Evolutionary conservation across 1,140 invertebrate species (phyloP), one percentile per base, ranked within the genome.

Genomic region (Drosophila tani): DNA sequence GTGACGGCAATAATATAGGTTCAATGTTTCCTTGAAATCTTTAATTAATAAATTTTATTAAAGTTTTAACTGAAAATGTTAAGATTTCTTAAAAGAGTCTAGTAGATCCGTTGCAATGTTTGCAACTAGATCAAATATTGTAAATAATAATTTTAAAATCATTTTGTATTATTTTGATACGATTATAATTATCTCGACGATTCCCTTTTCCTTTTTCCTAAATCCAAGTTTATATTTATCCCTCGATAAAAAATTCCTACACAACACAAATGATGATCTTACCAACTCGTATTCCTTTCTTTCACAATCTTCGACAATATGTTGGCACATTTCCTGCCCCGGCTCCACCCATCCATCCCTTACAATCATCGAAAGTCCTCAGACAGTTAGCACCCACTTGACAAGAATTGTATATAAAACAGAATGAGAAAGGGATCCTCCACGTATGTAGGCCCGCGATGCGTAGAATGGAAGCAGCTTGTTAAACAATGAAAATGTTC

Each of bases 331-430:
- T 83, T 83, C 80, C 80, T 76, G 64, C 27, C 32, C 21, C 53
- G 21, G 12, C 6, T 8, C 32, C 27, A 17, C 32, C 9, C 35
- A 24, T 1, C 40, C 35, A 49, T 79, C 66, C 58, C 46, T 41
- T 55, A 17, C 24, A 63, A 53, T 60, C 38, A 77, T 71, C 67
- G 43, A 43, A 58, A 56, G 46, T 53, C 43, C 71, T 84, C 64
- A 45, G 63, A 46, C 53, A 67, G 81, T 86, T 85, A 79, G 81
- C 82, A 85, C 82, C 82, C 82, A 86, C 82, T 85, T 86, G 82
- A 86, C 79, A 71, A 55, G 62, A 68, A 85, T 75, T 85, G 82
- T 85, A 67, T 86, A 79, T 67, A 75, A 85, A 86, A 85, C 65
- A 57, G 51, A 64, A 64, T 58, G 62, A 4, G 35, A 75, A 79